Evolutionary conservation across 2,113 vertebrate species (phyloP).

Genomic region (Ceyx cyanopectus): DNA sequence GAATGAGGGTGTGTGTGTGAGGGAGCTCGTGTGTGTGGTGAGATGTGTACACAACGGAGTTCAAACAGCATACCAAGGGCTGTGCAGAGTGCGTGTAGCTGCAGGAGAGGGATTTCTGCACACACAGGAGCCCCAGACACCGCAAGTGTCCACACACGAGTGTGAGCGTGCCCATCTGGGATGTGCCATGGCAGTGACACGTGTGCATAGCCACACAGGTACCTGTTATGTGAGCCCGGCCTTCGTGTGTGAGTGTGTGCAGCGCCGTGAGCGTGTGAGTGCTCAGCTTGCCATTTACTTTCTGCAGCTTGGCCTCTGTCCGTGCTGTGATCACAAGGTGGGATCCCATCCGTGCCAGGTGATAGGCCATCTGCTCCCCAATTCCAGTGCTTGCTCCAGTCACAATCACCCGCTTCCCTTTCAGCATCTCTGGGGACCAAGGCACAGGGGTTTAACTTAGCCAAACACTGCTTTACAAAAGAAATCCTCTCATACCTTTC

Average conservation of each 20-base stretch:
- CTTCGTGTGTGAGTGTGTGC: fast-evolving
- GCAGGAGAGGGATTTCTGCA: background rate
- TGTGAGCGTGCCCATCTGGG: fast-evolving
- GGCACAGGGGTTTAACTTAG: background rate
- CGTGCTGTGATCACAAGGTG: slow-evolving; percentile 79
- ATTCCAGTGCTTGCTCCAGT: slow-evolving; percentile 82
- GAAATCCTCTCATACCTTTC: background rate
- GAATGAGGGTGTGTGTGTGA: slow-evolving; percentile 12
- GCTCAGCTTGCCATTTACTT: slow-evolving; percentile 69
- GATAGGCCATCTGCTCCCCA: slow-evolving; percentile 81
- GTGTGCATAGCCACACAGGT: fast-evolving
- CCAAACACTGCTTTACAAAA: background rate
- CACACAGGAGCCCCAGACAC: background rate
- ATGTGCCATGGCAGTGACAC: fast-evolving
- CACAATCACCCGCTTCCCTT: slow-evolving; percentile 79
- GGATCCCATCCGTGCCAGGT: slow-evolving; percentile 79
- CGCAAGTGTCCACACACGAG: fast-evolving
- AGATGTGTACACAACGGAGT: background rate
- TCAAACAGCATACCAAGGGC: fast-evolving
- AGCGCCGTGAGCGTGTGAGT: fast-evolving
- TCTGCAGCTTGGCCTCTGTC: slow-evolving; percentile 73
- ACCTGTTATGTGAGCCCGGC: background rate
- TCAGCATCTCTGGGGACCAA: slow-evolving; percentile 77
- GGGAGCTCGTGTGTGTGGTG: background rate
- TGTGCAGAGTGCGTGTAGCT: fast-evolving